Base-by-base conservation (phyloP, 30 jellyfish, hydroid and myxozoan species). In the Chrysaora quinquecirrha region DNA sequence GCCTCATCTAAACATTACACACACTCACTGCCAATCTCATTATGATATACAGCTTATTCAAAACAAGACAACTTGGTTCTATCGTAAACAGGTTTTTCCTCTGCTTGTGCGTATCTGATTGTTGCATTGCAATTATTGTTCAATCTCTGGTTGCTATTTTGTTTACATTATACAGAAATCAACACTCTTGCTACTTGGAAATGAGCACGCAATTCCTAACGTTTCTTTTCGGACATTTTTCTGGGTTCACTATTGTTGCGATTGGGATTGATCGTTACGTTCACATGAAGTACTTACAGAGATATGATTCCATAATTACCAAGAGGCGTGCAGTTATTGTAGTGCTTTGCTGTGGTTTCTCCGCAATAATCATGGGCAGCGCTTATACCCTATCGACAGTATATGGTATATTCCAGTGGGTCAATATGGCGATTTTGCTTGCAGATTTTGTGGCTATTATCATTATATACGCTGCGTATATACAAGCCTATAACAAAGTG, bases 201-300 rank as follows among this genome's bases (percentile, higher is more conserved):
- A 24, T 78, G 56, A 30, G 73, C 19, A 34, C 82, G 22, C 89
- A 78, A 49, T 78, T 38, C 64, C 65, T 78, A 1, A 64, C 89
- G 0, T 78, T 62, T 21, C 64, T 78, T 19, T 78, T 78, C 34
- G 82, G 82, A 10, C 89, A 78, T n/a, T 31, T 71, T 3, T 78
- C 89, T 35, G 89, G 89, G 28, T 63, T 78, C 29, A 64, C 63
- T 1, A 64, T 78, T 21, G 81, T 78, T 3, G 81, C 73, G 7
- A 64, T 78, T 66, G 89, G 82, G 16, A 38, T 78, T 28, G 89
- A 78, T 54, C 43, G 89, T 2, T 78, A 64, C 50, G 28, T 78
- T 3, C 89, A 78, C 56, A 78, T 78, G 89, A 78, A 78, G 82
- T 78, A 78, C 89, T 58, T 78, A 35, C 80, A 78, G 38, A 63